These are phyloP conservation scores for Sebastes schlegelii DNA, from an alignment of 2,113 vertebrate genomes.

Conservation along the genomic window DNA sequence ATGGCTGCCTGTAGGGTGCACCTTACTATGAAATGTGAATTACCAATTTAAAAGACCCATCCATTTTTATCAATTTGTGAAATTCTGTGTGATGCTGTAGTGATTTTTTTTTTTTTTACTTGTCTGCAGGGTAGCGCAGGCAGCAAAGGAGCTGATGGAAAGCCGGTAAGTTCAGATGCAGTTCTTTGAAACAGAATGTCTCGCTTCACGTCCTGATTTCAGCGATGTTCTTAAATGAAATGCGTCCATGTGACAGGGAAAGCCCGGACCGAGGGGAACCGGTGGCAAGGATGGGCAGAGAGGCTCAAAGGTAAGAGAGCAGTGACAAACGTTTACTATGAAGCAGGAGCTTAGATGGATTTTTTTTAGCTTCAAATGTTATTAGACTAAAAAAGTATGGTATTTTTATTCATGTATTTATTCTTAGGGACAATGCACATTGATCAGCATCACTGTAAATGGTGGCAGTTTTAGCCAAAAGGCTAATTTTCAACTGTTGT, in stretches of 20 bases:
- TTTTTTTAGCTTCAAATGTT: not conserved
- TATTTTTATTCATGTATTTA: not conserved
- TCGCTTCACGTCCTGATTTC: not conserved
- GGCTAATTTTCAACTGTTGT: not conserved
- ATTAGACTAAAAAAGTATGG: not conserved
- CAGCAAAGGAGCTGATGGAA: constrained; percentile 84
- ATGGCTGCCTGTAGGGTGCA: constrained; percentile 41
- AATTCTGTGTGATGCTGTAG: constrained; percentile 17
- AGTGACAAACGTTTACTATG: not conserved
- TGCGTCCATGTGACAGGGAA: constrained; percentile 68
- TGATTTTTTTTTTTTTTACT: constrained; percentile 9
- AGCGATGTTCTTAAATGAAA: constrained; percentile 10
- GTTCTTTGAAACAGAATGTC: constrained; percentile 4
- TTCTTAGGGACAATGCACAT: not conserved
- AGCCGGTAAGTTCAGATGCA: constrained; percentile 82
- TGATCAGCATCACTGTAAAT: not conserved
- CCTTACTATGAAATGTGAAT: constrained; percentile 55
- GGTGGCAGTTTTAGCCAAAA: not conserved
- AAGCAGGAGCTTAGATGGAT: not conserved
- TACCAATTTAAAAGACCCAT: constrained; percentile 57
- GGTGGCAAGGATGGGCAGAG: constrained; percentile 84
- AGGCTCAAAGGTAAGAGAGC: constrained; percentile 75
- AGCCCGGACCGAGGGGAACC: constrained; percentile 83
- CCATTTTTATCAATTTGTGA: constrained; percentile 60
- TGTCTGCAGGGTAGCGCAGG: constrained; percentile 86